These are phyloP conservation scores for Drosophila kohkoa DNA, from an alignment of 1,140 invertebrate species.

Conservation along the genomic window DNA sequence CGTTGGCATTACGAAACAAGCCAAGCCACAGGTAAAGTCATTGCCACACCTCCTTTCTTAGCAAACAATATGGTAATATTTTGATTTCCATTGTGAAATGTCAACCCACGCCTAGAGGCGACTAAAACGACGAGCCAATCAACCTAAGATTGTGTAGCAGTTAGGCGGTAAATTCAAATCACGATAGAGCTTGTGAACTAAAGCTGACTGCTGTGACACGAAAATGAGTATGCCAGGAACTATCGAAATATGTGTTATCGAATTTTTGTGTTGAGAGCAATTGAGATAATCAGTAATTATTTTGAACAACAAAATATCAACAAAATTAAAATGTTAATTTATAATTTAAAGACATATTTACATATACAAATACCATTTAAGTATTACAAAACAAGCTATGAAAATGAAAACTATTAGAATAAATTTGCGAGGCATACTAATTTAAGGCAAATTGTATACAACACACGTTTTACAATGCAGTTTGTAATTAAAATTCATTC, in stretches of 20 bases:
- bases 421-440: too few species aligned
- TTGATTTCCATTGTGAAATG: slow-evolving; percentile 38
- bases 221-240: background rate
- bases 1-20: slow-evolving; percentile 60
- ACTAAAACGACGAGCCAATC: background rate
- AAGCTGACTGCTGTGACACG: slow-evolving; percentile 20
- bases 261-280: background rate
- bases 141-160: background rate
- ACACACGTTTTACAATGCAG: too few species aligned
- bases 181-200: background rate
- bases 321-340: too few species aligned
- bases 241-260: slow-evolving; percentile 7
- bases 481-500: too few species aligned
- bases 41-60: background rate
- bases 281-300: too few species aligned
- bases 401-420: too few species aligned
- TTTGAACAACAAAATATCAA: too few species aligned
- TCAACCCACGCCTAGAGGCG: slow-evolving; percentile 7
- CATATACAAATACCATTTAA: too few species aligned
- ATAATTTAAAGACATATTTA: too few species aligned
- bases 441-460: too few species aligned
- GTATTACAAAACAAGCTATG: too few species aligned
- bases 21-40: slow-evolving; percentile 48
- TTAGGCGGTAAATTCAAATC: slow-evolving; percentile 2
- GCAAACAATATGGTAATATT: slow-evolving; percentile 64